Conservation (phyloP, 2,113 vertebrate genomes). For the Hyaena hyaena region DNA sequence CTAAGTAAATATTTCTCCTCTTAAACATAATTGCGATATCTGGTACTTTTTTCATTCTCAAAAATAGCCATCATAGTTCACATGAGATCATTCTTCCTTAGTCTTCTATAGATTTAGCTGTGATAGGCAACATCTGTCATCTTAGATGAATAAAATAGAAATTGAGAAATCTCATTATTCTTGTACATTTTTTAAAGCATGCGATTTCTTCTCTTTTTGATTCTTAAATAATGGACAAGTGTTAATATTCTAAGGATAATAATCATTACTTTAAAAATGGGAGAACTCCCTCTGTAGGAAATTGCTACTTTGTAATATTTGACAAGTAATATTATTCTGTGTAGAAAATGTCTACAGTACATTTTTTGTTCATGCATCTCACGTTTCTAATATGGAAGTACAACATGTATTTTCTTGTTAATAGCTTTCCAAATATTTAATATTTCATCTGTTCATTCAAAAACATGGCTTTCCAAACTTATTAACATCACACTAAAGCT, state of each 20-base stretch:
- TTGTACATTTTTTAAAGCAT: background rate
- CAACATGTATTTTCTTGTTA: background rate
- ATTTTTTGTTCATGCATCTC: slow-evolving; percentile 30
- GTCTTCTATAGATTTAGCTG: background rate
- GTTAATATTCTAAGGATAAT: slow-evolving; percentile 38
- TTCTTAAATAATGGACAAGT: background rate
- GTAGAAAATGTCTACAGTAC: background rate
- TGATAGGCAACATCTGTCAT: background rate
- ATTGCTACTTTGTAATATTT: slow-evolving; percentile 15
- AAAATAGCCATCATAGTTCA: background rate
- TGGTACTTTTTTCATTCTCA: background rate
- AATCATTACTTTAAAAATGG: background rate
- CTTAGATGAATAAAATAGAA: slow-evolving; percentile 15
- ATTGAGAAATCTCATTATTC: background rate
- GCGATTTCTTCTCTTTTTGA: background rate
- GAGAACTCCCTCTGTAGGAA: background rate
- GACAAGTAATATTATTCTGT: background rate
- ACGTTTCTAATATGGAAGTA: slow-evolving; percentile 2
- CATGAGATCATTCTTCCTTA: background rate
- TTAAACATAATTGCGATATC: background rate
- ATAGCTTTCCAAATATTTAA: background rate
- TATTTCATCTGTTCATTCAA: slow-evolving; percentile 57
- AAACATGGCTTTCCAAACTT: background rate
- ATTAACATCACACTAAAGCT: slow-evolving; percentile 9
- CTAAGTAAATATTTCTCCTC: background rate